Percentiles rank a stretch among this genome's conserved stretches.
These are phyloP conservation scores for Beris morrisii DNA, from an alignment of 2,888 invertebrate genomes.

Conservation along the genomic window DNA sequence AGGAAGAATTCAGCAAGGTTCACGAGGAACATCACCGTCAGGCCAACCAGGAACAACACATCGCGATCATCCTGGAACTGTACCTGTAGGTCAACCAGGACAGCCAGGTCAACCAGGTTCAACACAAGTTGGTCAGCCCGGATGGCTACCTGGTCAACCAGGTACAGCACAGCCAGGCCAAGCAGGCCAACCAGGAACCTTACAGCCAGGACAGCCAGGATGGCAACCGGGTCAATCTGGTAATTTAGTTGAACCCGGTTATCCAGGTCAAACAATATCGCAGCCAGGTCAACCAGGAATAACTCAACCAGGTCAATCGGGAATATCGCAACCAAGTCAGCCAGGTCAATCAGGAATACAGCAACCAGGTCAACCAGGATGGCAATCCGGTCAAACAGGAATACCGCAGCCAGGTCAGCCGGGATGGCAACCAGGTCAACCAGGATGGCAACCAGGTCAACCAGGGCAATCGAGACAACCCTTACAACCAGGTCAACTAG, in stretches of 20 bases:
- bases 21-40: not conserved
- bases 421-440: too few relatives aligned
- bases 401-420: too few relatives aligned
- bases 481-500: too few relatives aligned
- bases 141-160: not conserved
- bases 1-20: not conserved
- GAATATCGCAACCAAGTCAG: not conserved
- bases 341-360: slow-evolving; percentile 1
- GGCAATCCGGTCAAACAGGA: not conserved
- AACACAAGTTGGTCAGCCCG: not conserved
- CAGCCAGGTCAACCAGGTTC: slow-evolving; percentile 5
- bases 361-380: slow-evolving; percentile 1
- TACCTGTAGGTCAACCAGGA: not conserved
- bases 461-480: too few relatives aligned
- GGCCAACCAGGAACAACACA: slow-evolving; percentile 8
- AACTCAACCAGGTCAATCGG: not conserved
- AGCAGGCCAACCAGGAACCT: not conserved
- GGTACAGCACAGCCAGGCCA: not conserved
- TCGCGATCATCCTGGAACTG: not conserved
- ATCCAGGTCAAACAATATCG: not conserved
- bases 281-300: not conserved
- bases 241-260: too few relatives aligned
- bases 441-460: not conserved
- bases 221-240: not conserved
- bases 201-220: slow-evolving; percentile 12